These are phyloP conservation scores for Gallinago stenura DNA, from an alignment of 2,797 vertebrate species.

Conservation along the genomic window DNA sequence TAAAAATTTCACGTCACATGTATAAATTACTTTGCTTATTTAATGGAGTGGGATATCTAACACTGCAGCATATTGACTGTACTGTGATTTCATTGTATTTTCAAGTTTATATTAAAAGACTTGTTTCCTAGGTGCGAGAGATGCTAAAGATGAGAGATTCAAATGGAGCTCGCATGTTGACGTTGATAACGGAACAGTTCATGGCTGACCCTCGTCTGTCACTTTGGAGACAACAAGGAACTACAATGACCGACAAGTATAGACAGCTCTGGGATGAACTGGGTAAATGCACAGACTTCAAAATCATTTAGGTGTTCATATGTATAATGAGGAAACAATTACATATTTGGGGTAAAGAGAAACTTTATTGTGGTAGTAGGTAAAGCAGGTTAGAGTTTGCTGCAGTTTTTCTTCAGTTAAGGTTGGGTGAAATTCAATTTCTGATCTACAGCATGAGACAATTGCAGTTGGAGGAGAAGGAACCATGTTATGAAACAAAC, in stretches of 20 bases:
- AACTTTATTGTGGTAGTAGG: background rate
- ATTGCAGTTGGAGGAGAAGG: background rate
- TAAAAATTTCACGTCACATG: background rate
- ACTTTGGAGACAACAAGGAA: slow-evolving; percentile 98
- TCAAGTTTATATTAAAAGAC: slow-evolving; percentile 41
- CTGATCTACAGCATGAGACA: background rate
- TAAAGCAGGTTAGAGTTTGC: background rate
- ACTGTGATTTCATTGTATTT: background rate
- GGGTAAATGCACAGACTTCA: slow-evolving; percentile 83
- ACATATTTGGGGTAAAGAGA: background rate
- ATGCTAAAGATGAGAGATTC: slow-evolving; percentile 99
- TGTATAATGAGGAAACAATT: background rate
- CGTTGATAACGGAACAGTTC: slow-evolving; percentile 96
- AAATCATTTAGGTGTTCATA: background rate
- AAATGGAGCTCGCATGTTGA: slow-evolving; percentile 96
- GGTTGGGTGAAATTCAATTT: background rate
- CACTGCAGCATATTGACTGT: background rate
- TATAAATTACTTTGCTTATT: background rate
- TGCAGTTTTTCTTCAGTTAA: background rate
- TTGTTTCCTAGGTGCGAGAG: slow-evolving; percentile 88
- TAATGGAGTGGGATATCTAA: background rate
- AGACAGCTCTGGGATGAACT: slow-evolving; percentile 98
- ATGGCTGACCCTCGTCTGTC: slow-evolving; percentile 95
- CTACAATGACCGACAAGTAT: slow-evolving; percentile 96
- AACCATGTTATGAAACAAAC: background rate